phyloP scores from a whole-genome alignment of 2,113 vertebrate species.

The Myotis yumanensis region DNA sequence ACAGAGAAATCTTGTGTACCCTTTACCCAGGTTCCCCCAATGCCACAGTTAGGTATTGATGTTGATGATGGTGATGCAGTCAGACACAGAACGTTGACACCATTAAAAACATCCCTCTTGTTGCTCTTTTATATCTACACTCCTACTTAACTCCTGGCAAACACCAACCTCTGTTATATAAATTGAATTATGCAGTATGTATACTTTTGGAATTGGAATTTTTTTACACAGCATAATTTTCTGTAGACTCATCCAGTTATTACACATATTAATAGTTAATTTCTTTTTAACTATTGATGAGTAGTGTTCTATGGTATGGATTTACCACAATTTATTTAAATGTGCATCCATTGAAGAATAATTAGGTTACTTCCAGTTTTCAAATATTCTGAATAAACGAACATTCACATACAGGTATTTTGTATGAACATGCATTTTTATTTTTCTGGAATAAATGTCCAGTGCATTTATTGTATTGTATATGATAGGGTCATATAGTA shows the following conservation, averaged over 20 bases:
- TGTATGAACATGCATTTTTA: background rate
- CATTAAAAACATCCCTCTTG: background rate
- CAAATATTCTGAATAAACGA: background rate
- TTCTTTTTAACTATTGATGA: background rate
- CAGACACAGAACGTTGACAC: background rate
- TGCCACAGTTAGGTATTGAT: background rate
- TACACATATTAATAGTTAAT: background rate
- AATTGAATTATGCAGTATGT: background rate
- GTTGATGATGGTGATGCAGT: background rate
- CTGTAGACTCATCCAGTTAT: background rate
- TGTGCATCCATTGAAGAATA: background rate
- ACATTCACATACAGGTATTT: background rate
- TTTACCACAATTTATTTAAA: background rate
- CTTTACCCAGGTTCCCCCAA: background rate
- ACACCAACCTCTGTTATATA: background rate
- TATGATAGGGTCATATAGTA: background rate
- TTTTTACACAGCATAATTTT: background rate
- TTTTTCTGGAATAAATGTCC: background rate
- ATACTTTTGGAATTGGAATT: background rate
- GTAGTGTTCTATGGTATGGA: background rate
- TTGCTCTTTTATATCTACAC: background rate
- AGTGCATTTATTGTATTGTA: background rate
- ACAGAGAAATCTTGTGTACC: background rate
- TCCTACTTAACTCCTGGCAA: background rate
- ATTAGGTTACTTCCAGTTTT: conserved; percentile 17